Evolutionary conservation across 2,113 vertebrate genomes (phyloP), one percentile per base, ranked within the genome.

Genomic region (Galemys pyrenaicus): DNA sequence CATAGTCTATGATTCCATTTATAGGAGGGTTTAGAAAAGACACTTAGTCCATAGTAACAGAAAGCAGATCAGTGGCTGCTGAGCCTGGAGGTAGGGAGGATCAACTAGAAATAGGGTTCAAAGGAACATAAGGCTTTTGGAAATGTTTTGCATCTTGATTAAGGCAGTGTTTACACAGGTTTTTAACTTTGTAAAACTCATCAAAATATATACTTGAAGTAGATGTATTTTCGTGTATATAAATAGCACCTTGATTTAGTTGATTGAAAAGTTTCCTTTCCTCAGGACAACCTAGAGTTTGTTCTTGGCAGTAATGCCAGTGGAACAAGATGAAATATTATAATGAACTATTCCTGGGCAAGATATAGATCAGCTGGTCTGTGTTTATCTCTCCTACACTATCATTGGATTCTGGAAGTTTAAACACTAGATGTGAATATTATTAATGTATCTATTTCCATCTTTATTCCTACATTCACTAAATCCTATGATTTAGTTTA

Each of bases 1-100:
- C 5, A 60, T 37, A 68, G 24, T 90, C 41, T 71, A 32, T 65
- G 64, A 84, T 79, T 60, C 54, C 19, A 60, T 62, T 70, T 62
- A 62, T 64, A 37, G 71, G 39, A 87, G n/a, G 51, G 67, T 74
- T 89, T 89, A 85, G 56, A 85, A 92, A 92, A 80, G n/a, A 60
- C 5, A 24, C 62, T 22, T 35, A 65, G 67, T 67, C 65, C 26
- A 81, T 16, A 65, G 10, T 84, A 71, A 62, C 64, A 46, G 54
- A 84, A 89, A 89, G 19, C 37, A 64, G 39, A 44, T 39, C 6
- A 37, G 6, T 73, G 71, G 32, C 56, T 86, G 44, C 37, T 41
- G 22, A 46, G 10, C 13, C 60, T 87, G 10, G 24, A 67, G 80
- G 8, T 91, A 35, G 28, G 26, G 41, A 91, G 44, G 24, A 77